Evolutionary conservation across 2,113 vertebrate genomes (phyloP).

Genomic region (Pachyramphus minor): DNA sequence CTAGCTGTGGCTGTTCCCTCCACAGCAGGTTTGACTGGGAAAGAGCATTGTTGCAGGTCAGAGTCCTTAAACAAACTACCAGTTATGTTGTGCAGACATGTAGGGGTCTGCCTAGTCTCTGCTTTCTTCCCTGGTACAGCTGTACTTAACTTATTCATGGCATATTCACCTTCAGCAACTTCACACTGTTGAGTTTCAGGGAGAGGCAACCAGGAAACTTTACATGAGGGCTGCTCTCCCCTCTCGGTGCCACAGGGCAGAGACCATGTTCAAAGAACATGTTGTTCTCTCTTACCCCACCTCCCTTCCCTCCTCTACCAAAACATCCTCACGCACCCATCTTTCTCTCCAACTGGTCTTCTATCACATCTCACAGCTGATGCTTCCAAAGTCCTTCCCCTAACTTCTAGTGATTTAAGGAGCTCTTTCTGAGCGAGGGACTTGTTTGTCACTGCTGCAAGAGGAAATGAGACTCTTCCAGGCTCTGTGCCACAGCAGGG

Average conservation of each 20-base stretch:
- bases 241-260: neutral
- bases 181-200: neutral
- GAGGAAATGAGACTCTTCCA: neutral
- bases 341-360: neutral
- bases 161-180: neutral
- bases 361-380: neutral
- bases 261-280: fast-evolving
- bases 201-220: neutral
- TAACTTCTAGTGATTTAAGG: neutral
- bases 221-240: neutral
- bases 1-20: neutral
- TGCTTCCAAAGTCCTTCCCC: neutral
- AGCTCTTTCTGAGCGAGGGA: neutral
- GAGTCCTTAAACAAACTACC: neutral
- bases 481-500: neutral
- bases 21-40: neutral
- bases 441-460: neutral
- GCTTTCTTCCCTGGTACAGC: neutral
- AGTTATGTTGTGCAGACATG: neutral
- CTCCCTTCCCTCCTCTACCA: neutral
- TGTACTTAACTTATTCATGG: neutral
- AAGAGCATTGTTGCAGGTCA: neutral
- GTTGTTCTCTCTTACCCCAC: fast-evolving
- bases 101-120: neutral
- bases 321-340: fast-evolving